Evolutionary conservation across 2,797 vertebrate genomes (phyloP), one percentile per base, ranked within the genome.

Genomic region (Hippopotamyrus pictus): DNA sequence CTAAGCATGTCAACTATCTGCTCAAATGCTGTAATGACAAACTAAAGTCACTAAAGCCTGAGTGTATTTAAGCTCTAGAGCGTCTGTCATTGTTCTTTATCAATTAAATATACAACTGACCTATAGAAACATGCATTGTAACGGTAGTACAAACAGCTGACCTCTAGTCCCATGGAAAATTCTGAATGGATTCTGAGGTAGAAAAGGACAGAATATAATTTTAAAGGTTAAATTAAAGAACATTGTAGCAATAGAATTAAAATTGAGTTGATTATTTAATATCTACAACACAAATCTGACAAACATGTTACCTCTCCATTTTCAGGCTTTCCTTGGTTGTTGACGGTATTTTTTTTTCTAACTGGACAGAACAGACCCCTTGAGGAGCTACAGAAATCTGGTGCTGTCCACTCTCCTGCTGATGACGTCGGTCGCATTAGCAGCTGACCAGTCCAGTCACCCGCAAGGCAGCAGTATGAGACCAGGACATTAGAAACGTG

Each of bases 41-140:
- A 84, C 9, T 25, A 22, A 50, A 83, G 11, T 88, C 14, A 62
- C 17, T 82, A 65, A 83, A 82, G 51, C 69, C 44, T 51, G 12
- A 6, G 85, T 57, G 11, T 33, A 37, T 19, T 46, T 82, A 33
- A 44, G 51, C n/a, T 54, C 37, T 86, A 83, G 33, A 76, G 22
- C 92, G 91, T 92, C 65, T 65, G 91, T 94, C 92, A 92, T 88
- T 91, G 92, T 91, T 92, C 92, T 96, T 96, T 96, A 95, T 96
- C 96, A 94, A 91, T 89, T 94, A 95, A 95, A 94, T 93, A 93
- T 92, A 95, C 94, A 94, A 89, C 90, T 95, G 93, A 94, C 94
- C 93, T 94, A 92, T 94, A 92, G 91, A 95, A 94, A 93, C 95
- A 95, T 96, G 95, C 95, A 95, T 94, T 93, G 94, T 76, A 90